Evolutionary conservation across 2,797 vertebrate genomes (phyloP).

Genomic region (Amblyraja radiata): DNA sequence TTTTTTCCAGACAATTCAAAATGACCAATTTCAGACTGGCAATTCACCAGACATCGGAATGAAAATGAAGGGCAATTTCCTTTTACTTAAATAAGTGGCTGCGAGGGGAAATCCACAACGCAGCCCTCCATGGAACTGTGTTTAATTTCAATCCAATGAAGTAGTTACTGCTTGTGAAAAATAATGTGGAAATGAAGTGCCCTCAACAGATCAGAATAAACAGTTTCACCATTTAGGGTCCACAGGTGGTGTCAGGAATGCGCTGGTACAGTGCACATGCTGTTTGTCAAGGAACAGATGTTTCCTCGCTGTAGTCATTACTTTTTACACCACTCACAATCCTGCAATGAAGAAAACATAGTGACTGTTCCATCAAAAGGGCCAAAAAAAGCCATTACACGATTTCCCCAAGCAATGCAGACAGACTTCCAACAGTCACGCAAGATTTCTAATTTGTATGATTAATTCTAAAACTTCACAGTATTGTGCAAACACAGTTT

Average conservation of each 20-base stretch:
- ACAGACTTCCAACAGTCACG: slow-evolving; percentile 23
- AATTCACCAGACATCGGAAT: not conserved
- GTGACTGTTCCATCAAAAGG: slow-evolving; percentile 18
- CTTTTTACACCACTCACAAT: slow-evolving; percentile 18
- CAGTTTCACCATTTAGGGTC: not conserved
- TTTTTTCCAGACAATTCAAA: not conserved
- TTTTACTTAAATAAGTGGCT: slow-evolving; percentile 8
- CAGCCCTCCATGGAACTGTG: not conserved
- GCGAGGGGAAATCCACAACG: not conserved
- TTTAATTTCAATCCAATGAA: slow-evolving; percentile 5
- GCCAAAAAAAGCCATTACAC: slow-evolving; percentile 27
- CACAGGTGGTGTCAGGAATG: slow-evolving; percentile 20
- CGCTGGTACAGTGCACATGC: slow-evolving; percentile 7
- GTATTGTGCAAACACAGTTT: not conserved
- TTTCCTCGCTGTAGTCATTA: slow-evolving; percentile 16
- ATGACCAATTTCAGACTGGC: slow-evolving; percentile 8
- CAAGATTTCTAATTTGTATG: slow-evolving; percentile 27
- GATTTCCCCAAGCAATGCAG: slow-evolving; percentile 3
- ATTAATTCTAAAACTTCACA: slow-evolving; percentile 3
- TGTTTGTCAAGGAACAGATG: slow-evolving; percentile 18
- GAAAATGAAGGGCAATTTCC: not conserved
- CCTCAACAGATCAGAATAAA: not conserved
- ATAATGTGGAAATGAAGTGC: slow-evolving; percentile 18
- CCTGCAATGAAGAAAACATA: slow-evolving; percentile 20
- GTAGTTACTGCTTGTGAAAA: not conserved